phyloP scores from a whole-genome alignment of 2,888 invertebrate genomes.

The Kuschelorhynchus macadamiae region DNA sequence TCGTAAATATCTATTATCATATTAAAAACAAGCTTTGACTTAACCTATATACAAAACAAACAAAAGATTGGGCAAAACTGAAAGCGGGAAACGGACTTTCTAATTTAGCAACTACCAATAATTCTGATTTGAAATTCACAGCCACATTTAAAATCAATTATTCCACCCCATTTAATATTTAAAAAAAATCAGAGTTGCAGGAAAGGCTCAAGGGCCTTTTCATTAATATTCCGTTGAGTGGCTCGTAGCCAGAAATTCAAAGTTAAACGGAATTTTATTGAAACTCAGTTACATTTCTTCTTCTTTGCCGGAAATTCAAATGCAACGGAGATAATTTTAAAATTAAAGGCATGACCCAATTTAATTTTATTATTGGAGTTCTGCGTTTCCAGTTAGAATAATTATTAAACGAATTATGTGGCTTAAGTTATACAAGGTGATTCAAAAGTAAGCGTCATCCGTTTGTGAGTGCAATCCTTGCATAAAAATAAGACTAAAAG shows the following conservation, averaged over 20 bases:
- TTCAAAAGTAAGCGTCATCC: too few relatives aligned
- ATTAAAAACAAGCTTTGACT: too few relatives aligned
- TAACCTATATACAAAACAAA: too few relatives aligned
- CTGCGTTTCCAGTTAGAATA: too few relatives aligned
- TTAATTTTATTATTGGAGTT: constrained; percentile 5
- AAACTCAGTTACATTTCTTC: constrained; percentile 22
- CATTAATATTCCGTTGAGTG: constrained; percentile 28
- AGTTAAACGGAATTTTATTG: constrained; percentile 36
- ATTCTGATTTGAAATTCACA: constrained; percentile 15
- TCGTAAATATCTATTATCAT: too few relatives aligned
- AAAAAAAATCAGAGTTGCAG: constrained; percentile 24
- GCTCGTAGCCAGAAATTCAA: constrained; percentile 20
- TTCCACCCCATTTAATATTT: constrained; percentile 25
- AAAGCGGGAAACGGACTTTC: too few relatives aligned
- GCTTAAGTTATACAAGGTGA: too few relatives aligned
- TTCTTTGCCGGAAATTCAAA: constrained; percentile 16
- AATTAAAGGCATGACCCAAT: constrained; percentile 13
- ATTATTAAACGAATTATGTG: too few relatives aligned
- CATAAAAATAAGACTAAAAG: too few relatives aligned
- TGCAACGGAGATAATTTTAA: constrained; percentile 19
- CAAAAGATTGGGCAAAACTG: too few relatives aligned
- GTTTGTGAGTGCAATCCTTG: too few relatives aligned
- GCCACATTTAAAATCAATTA: constrained; percentile 25
- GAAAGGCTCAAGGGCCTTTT: constrained; percentile 15
- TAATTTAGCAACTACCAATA: neutral